Percentiles rank a stretch among this genome's conserved stretches.
These are phyloP conservation scores for Diplosoma virens DNA, from an alignment of 23 tunicate species.

Conservation along the genomic window DNA sequence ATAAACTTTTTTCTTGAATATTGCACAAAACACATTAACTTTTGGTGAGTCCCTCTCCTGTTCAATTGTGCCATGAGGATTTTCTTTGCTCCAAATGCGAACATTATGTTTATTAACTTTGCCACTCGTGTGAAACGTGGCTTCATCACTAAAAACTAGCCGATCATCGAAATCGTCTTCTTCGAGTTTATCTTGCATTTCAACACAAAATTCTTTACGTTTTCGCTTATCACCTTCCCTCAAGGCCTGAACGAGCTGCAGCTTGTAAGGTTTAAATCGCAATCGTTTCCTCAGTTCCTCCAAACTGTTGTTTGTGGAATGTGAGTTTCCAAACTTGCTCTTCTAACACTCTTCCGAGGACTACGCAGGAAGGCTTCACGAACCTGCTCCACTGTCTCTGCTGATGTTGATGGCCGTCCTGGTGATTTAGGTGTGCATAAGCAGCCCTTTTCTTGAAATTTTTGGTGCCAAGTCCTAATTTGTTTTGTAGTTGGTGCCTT, in stretches of 20 bases:
- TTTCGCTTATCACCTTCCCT: constrained; percentile 18
- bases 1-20: constrained; percentile 24
- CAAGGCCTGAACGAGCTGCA: constrained; percentile 28
- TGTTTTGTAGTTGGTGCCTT: constrained; percentile 10
- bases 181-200: constrained; percentile 35
- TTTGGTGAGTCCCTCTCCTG: constrained; percentile 27
- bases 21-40: constrained; percentile 28
- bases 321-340: constrained; percentile 10
- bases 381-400: constrained; percentile 2
- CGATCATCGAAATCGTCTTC: constrained; percentile 30
- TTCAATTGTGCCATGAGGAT: constrained; percentile 22
- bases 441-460: constrained; percentile 3
- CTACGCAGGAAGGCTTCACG: not conserved
- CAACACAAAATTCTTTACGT: constrained; percentile 5
- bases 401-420: constrained; percentile 12
- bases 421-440: not conserved
- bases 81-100: constrained; percentile 30
- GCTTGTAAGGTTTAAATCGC: constrained; percentile 23
- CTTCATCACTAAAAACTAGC: constrained; percentile 8
- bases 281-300: constrained; percentile 11
- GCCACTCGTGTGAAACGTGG: constrained; percentile 14
- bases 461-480: not conserved
- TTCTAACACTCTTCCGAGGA: not conserved
- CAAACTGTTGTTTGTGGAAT: constrained; percentile 28
- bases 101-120: constrained; percentile 19